Evolutionary conservation across 2,113 vertebrate species (phyloP), one percentile per base, ranked within the genome.

Genomic region (Pelvicachromis taeniatus): DNA sequence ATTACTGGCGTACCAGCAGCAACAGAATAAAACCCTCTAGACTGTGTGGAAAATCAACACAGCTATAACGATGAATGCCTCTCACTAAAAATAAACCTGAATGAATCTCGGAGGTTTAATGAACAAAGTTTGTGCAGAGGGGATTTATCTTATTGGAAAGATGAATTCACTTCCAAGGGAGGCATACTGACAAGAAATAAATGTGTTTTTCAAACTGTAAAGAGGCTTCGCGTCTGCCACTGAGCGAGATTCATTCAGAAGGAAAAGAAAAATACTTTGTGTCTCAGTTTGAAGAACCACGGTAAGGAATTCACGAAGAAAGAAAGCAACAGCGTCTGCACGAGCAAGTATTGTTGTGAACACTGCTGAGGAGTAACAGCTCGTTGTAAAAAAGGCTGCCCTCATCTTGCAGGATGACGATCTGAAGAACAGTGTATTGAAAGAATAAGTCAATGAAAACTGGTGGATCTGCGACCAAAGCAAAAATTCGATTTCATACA

Each of bases 41-140:
- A 89, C 83, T 48, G 53, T 17, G 78, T 14, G 42, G 78, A 82
- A 83, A 90, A 90, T 87, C 87, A 92, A 86, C 90, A 90, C 50
- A 5, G 81, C 56, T 33, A n/a, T 50, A 83, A 82, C 45, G 19
- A 53, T 58, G 65, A 80, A 79, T 58, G 73, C 81, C 75, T 80
- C 87, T 6, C 82, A 82, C 90, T 85, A 91, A 94, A 94, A 91
- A 93, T 91, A 91, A 90, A 93, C 70, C 83, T 58, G 68, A 89
- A 91, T 85, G 87, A 89, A 85, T 91, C 90, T 90, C 78, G 0
- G 81, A 89, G 89, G 89, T 87, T 94, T 93, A 93, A 93, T 92
- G 87, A 94, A 88, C 73, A 19, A 63, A 85, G 88, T 84, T 84
- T 65, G 78, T 23, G 85, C 89, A 12, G 88, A 14, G 87, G 78